These are phyloP conservation scores for Polietes domitor DNA, from an alignment of 2,888 invertebrate genomes.

Conservation along the genomic window DNA sequence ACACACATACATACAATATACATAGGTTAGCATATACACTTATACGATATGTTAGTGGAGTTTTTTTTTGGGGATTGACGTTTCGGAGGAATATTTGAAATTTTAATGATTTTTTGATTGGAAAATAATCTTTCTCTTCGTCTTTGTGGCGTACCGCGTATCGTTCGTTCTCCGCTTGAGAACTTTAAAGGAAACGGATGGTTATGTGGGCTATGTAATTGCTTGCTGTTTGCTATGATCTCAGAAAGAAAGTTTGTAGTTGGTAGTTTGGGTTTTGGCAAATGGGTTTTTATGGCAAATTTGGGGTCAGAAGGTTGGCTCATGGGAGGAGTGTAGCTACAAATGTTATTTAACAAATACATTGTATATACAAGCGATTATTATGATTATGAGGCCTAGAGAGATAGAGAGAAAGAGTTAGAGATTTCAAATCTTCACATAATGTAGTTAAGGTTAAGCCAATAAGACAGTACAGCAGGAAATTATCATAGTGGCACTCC, in stretches of 20 bases:
- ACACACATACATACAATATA: no score
- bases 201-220: background rate
- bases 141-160: background rate
- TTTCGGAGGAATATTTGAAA: background rate
- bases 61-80: no score
- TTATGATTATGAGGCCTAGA: no score
- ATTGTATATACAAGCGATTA: no score
- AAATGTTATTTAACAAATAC: no score
- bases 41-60: background rate
- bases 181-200: background rate
- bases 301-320: no score
- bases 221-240: background rate
- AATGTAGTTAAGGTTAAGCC: no score
- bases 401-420: no score
- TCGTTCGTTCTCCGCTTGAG: background rate
- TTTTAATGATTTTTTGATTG: slow-evolving; percentile 24
- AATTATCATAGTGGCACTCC: no score
- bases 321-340: background rate
- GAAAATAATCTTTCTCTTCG: slow-evolving; percentile 11
- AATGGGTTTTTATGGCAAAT: background rate
- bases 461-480: no score
- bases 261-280: no score
- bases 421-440: no score
- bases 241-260: background rate
- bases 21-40: background rate